Conservation (phyloP, 2,888 invertebrate genomes). For the Polyommatus iphigenia region DNA sequence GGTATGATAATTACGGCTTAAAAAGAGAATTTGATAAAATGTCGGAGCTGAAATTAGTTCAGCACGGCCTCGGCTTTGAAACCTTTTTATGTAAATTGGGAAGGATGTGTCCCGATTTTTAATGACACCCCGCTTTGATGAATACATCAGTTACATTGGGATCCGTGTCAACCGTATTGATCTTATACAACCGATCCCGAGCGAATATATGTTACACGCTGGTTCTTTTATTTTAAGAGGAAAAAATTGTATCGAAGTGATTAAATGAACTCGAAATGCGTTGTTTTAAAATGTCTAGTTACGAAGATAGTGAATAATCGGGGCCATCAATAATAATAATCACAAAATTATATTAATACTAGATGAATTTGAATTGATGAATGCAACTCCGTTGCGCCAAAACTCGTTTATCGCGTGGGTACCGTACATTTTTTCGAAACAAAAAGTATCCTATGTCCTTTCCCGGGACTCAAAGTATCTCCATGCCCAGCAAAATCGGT, state of each 20-base stretch:
- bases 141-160: conserved; percentile 46
- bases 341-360: too few relatives aligned
- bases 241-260: not conserved
- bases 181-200: not conserved
- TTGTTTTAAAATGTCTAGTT: not conserved
- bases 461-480: too few relatives aligned
- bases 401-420: too few relatives aligned
- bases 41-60: conserved; percentile 30
- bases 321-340: too few relatives aligned
- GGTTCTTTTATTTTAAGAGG: not conserved
- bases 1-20: not conserved
- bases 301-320: too few relatives aligned
- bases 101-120: conserved; percentile 73
- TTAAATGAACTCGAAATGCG: too few relatives aligned
- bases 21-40: conserved; percentile 23
- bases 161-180: conserved; percentile 14
- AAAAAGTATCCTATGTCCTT: too few relatives aligned
- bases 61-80: conserved; percentile 47
- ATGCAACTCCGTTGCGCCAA: too few relatives aligned
- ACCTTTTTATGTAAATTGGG: conserved; percentile 76
- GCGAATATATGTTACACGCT: not conserved
- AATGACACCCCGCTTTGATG: conserved; percentile 74
- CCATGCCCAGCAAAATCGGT: too few relatives aligned
- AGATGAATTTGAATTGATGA: too few relatives aligned
- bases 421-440: too few relatives aligned